These are phyloP conservation scores for Ctenopoma kingsleyae DNA, from an alignment of 2,797 vertebrate genomes.

Conservation along the genomic window DNA sequence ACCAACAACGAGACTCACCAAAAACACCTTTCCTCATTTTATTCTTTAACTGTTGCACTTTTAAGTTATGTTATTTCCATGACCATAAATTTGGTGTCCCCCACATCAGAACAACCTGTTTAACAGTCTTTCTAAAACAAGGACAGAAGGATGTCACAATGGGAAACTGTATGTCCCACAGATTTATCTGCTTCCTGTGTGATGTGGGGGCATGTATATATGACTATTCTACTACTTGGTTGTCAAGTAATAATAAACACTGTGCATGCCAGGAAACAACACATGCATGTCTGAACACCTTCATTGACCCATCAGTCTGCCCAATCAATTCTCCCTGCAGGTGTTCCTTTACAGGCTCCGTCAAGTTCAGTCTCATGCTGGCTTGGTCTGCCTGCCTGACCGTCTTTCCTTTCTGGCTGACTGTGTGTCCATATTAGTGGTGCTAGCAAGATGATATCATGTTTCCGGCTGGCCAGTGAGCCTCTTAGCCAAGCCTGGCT, in stretches of 20 bases:
- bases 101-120: slow-evolving; percentile 2
- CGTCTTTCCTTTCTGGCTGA: slow-evolving; percentile 25
- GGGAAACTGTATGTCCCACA: slow-evolving; percentile 13
- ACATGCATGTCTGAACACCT: not conserved
- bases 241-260: slow-evolving; percentile 8
- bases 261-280: slow-evolving; percentile 17
- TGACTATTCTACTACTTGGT: slow-evolving; percentile 6
- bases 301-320: slow-evolving; percentile 35
- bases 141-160: slow-evolving; percentile 10
- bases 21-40: not conserved
- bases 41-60: not conserved
- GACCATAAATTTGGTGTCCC: slow-evolving; percentile 10
- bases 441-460: slow-evolving; percentile 75
- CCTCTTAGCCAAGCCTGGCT: slow-evolving; percentile 70
- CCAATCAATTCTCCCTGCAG: slow-evolving; percentile 46
- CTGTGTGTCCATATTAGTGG: slow-evolving; percentile 54
- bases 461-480: slow-evolving; percentile 71
- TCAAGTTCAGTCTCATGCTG: slow-evolving; percentile 27
- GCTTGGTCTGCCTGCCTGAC: slow-evolving; percentile 8
- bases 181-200: slow-evolving; percentile 6
- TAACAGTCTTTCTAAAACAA: slow-evolving; percentile 13
- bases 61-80: not conserved
- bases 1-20: not conserved
- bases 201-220: not conserved
- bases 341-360: slow-evolving; percentile 30